A percentile compares a stretch with the other conserved stretches of the same genome.
Conservation (phyloP, 2,797 vertebrate genomes). For the Crax fasciolata region DNA sequence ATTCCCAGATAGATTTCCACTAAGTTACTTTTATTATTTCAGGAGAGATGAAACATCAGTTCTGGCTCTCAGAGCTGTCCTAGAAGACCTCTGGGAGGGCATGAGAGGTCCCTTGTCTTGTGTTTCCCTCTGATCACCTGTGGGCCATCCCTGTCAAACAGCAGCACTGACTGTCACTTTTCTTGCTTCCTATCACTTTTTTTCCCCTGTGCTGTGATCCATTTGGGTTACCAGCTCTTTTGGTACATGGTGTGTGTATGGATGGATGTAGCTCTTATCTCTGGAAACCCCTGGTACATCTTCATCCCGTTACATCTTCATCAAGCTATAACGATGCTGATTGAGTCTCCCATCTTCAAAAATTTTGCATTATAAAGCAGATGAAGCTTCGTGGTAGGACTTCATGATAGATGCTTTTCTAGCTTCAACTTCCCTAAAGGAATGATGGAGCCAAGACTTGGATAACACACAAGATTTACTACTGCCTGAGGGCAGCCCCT, state of each 20-base stretch:
- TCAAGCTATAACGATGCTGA: not conserved
- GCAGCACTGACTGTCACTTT: not conserved
- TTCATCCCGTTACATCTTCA: not conserved
- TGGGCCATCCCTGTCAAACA: not conserved
- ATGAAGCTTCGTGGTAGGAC: not conserved
- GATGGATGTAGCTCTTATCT: not conserved
- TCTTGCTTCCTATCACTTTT: not conserved
- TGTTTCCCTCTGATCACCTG: not conserved
- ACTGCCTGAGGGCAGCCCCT: not conserved
- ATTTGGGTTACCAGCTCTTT: not conserved
- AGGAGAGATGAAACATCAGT: not conserved
- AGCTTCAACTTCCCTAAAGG: not conserved
- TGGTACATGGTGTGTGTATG: not conserved
- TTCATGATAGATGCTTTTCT: not conserved
- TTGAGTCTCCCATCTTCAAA: not conserved
- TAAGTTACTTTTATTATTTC: not conserved
- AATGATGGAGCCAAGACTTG: not conserved
- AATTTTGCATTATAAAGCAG: not conserved
- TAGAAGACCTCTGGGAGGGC: not conserved
- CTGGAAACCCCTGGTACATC: no score
- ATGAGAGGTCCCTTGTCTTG: not conserved
- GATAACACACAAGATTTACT: rapidly evolving
- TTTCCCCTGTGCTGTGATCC: not conserved
- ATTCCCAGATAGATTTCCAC: not conserved
- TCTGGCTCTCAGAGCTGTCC: not conserved